These are phyloP conservation scores for Maccullochella peelii DNA, from an alignment of 2,113 vertebrate species.

Conservation along the genomic window DNA sequence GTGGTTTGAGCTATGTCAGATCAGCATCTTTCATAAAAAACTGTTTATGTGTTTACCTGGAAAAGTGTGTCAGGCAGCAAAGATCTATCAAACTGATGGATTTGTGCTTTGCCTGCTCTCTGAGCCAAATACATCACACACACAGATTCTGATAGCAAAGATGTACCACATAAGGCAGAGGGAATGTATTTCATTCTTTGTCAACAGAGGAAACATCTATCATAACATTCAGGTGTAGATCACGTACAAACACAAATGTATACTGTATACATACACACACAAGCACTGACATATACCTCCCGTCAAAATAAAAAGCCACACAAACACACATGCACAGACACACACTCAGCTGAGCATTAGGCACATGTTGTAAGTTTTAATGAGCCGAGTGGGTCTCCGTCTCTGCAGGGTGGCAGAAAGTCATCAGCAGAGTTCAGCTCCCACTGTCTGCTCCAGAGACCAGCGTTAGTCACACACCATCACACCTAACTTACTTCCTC, in stretches of 20 bases:
- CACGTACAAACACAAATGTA: background rate
- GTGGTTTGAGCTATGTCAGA: constrained; percentile 27
- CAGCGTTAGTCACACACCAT: constrained; percentile 73
- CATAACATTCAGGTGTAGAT: constrained; percentile 11
- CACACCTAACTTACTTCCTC: constrained; percentile 71
- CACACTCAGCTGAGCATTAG: constrained; percentile 46
- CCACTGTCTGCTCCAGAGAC: constrained; percentile 63
- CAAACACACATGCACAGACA: constrained; percentile 11
- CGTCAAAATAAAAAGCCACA: constrained; percentile 12
- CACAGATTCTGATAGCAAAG: constrained; percentile 26
- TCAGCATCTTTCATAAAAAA: constrained; percentile 18
- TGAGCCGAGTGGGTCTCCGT: constrained; percentile 72
- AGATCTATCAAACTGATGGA: constrained; percentile 61
- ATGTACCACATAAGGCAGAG: constrained; percentile 30
- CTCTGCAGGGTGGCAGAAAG: constrained; percentile 72
- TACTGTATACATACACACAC: background rate
- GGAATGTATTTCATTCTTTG: constrained; percentile 29
- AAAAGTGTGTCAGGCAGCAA: constrained; percentile 36
- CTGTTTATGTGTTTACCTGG: constrained; percentile 28
- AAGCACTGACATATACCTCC: background rate
- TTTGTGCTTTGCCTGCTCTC: constrained; percentile 41
- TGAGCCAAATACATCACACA: constrained; percentile 55
- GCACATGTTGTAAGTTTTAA: constrained; percentile 74
- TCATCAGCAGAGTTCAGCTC: constrained; percentile 75
- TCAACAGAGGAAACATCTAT: constrained; percentile 18